Evolutionary conservation across 1,140 invertebrate genomes (phyloP), one percentile per base, ranked within the genome.

Genomic region (Myzus persicae): DNA sequence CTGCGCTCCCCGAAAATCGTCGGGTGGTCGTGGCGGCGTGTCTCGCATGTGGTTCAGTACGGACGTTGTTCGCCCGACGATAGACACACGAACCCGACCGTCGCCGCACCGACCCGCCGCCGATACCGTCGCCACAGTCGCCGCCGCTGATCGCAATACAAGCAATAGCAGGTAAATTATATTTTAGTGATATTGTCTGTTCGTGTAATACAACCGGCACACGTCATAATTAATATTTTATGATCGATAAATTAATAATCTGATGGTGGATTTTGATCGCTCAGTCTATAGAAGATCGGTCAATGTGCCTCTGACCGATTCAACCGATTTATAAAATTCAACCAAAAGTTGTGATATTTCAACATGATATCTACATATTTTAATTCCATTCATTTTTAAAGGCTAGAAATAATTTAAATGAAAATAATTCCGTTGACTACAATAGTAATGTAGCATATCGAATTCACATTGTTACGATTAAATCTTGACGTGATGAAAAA

Each of bases 1-100:
- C 26, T 51, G 91, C 91, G 91, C 76, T 81, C n/a, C 67, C 31
- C 22, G 22, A 20, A 89, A 89, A 54, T 54, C 88, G 88, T 89
- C 88, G 88, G 88, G 88, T 54, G 88, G 46, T 89, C 88, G 88
- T 89, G 7, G 48, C 48, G 88, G 59, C 91, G 91, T 92, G 91
- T 84, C 91, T 92, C 31, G 91, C 91, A 92, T 92, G 91, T 92
- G 91, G 91, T 92, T 92, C 91, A 92, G 91, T 92, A 92, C 91
- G 91, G 20, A 81, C 91, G 44, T 3, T 36, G 91, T 81, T 92
- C 48, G 59, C 67, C 76, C 67, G 59, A 92, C 44, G 76, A 92
- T n/a, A 38, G 48, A 48, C 44, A 82, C n/a, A 36, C 44, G 91
- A 36, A 48, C n/a, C n/a, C 59, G 67, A 82, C 44, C 8, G 48